A percentile compares a stretch with the other conserved stretches of the same genome.
Conservation (phyloP, 2,888 invertebrate species). For the Lypha dubia region DNA sequence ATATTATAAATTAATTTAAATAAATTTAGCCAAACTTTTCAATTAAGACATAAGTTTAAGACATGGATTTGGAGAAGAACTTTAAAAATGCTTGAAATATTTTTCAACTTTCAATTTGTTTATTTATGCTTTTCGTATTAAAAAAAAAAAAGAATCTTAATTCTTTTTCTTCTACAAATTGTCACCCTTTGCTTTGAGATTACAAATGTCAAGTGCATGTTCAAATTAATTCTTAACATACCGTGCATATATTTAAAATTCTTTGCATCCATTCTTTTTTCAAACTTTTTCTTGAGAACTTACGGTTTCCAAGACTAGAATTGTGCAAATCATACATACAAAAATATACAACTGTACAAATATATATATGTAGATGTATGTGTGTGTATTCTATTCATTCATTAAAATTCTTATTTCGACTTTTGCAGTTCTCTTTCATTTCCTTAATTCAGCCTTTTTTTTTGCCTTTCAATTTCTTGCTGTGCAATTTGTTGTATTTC, state of each 20-base stretch:
- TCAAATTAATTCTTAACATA: slow-evolving; percentile 65
- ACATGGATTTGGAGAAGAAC: neutral
- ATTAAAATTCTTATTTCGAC: slow-evolving; percentile 50
- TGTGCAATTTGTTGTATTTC: slow-evolving; percentile 31
- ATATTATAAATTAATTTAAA: slow-evolving; percentile 7
- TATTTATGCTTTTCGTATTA: neutral
- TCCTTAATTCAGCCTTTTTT: slow-evolving; percentile 47
- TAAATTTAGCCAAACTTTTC: slow-evolving; percentile 10
- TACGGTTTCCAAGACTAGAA: slow-evolving; percentile 1
- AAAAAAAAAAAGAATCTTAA: neutral
- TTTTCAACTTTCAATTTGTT: slow-evolving; percentile 1
- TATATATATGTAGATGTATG: neutral
- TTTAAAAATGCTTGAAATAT: neutral
- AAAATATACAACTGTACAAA: neutral
- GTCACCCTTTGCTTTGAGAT: slow-evolving; percentile 63
- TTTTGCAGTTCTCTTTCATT: slow-evolving; percentile 57
- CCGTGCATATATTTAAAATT: slow-evolving; percentile 47
- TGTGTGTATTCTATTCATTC: slow-evolving; percentile 35
- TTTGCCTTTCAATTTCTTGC: slow-evolving; percentile 15
- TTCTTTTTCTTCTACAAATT: too few species aligned
- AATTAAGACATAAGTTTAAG: neutral
- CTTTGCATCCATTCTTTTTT: slow-evolving; percentile 8
- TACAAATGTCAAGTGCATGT: slow-evolving; percentile 72
- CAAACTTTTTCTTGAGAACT: slow-evolving; percentile 16
- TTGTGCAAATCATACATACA: slow-evolving; percentile 4